phyloP scores from a whole-genome alignment of 2,888 invertebrate species.

The Caenorhabditis sp. region DNA sequence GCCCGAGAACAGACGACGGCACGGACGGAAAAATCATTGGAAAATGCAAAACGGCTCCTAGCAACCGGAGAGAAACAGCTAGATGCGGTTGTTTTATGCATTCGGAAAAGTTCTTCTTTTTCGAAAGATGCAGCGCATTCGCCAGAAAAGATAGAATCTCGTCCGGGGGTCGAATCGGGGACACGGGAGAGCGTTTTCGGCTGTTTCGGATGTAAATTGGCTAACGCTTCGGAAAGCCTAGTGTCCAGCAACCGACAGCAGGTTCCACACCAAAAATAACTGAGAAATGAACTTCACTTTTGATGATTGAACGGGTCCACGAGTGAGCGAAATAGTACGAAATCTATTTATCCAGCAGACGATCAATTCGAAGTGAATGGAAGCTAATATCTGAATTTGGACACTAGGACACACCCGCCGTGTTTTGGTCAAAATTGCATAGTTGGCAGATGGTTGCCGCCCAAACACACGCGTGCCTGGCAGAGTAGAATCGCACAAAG shows the following conservation, averaged over 20 bases:
- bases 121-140: constrained; percentile 1
- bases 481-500: constrained; percentile 19
- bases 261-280: background rate
- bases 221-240: constrained; percentile 1
- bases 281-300: background rate
- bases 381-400: background rate
- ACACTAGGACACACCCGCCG: constrained; percentile 2
- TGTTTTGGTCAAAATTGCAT: constrained; percentile 52
- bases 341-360: too few relatives aligned
- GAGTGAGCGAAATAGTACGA: too few relatives aligned
- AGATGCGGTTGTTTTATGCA: background rate
- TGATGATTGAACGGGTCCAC: too few relatives aligned
- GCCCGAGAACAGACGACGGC: constrained; percentile 2
- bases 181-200: constrained; percentile 14
- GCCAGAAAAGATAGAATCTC: constrained; percentile 7
- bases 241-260: background rate
- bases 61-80: constrained; percentile 30
- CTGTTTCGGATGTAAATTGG: constrained; percentile 49
- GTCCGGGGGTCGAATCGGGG: constrained; percentile 39
- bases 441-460: constrained; percentile 8
- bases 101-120: constrained; percentile 7
- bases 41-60: constrained; percentile 16
- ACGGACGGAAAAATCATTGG: background rate
- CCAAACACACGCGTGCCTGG: constrained; percentile 10
- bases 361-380: background rate